Conservation (phyloP, 1,140 invertebrate species). For the Conus betulinus region DNA sequence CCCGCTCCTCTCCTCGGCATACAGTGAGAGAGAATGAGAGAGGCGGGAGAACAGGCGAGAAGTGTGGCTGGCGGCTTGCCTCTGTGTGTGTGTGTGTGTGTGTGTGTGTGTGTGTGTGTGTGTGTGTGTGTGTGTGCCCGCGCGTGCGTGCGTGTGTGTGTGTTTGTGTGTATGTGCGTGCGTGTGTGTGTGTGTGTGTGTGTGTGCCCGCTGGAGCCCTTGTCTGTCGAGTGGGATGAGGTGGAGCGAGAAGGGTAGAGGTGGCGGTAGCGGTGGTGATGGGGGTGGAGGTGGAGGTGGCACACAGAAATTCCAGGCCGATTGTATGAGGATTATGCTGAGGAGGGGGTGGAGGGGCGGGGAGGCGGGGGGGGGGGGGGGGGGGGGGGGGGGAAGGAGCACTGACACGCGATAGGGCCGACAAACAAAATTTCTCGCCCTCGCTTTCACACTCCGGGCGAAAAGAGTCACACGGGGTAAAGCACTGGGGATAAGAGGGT, state of each 20-base stretch:
- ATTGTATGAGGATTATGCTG: slow-evolving; percentile 4
- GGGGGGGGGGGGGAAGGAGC: not conserved
- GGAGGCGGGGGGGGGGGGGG: not conserved
- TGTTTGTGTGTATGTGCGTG: not conserved
- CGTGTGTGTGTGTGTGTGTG: not conserved
- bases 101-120: not conserved
- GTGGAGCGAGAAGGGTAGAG: not conserved
- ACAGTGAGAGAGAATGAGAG: not conserved
- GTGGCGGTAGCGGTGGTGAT: no score
- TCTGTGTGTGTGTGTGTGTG: slow-evolving; percentile 7
- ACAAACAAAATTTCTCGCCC: not conserved
- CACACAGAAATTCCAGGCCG: not conserved
- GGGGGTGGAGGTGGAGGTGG: not conserved
- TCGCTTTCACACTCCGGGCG: not conserved
- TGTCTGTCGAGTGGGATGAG: not conserved
- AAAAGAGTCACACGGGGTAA: not conserved
- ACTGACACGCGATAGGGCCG: not conserved
- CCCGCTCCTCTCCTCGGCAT: not conserved
- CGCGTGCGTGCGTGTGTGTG: not conserved
- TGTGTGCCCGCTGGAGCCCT: not conserved
- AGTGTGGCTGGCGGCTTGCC: not conserved
- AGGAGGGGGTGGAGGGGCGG: not conserved
- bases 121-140: not conserved
- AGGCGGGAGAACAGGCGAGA: not conserved
- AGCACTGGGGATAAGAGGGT: not conserved